Percentiles rank a stretch among this genome's conserved stretches.
These are phyloP conservation scores for Plagodis pulveraria DNA, from an alignment of 2,888 invertebrate species.

Conservation along the genomic window DNA sequence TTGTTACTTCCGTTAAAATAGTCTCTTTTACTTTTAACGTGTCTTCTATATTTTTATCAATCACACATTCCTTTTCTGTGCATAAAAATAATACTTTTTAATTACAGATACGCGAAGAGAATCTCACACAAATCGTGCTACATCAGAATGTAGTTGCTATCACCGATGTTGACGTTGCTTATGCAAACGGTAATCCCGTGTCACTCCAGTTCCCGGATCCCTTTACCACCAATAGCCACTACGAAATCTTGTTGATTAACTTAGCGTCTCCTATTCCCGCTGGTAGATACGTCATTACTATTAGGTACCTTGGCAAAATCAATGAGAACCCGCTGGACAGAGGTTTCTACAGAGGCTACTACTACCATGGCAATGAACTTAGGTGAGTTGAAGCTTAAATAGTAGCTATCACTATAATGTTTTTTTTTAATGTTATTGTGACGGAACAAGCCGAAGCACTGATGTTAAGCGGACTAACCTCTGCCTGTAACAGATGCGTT, in stretches of 20 bases:
- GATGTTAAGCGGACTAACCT: too few species aligned
- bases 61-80: too few species aligned
- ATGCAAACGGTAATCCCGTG: slow-evolving; percentile 45
- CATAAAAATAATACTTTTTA: too few species aligned
- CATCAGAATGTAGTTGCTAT: slow-evolving; percentile 73
- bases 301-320: slow-evolving; percentile 63
- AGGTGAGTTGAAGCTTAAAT: too few species aligned
- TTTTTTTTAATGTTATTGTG: too few species aligned
- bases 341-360: slow-evolving; percentile 77
- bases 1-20: too few species aligned
- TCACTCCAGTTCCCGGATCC: slow-evolving; percentile 51
- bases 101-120: slow-evolving; percentile 56
- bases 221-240: slow-evolving; percentile 62
- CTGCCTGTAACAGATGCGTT: too few species aligned
- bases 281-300: slow-evolving; percentile 63
- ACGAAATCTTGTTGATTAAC: slow-evolving; percentile 66
- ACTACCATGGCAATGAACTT: slow-evolving; percentile 52
- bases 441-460: too few species aligned
- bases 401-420: too few species aligned
- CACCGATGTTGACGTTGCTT: slow-evolving; percentile 49
- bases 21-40: too few species aligned
- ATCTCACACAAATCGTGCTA: slow-evolving; percentile 66
- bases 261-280: slow-evolving; percentile 49
- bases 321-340: slow-evolving; percentile 70
- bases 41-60: too few species aligned